A percentile compares a stretch with the other conserved stretches of the same genome.
Evolutionary conservation across 2,888 invertebrate genomes (phyloP).

Genomic region (Leucophora obtusa): DNA sequence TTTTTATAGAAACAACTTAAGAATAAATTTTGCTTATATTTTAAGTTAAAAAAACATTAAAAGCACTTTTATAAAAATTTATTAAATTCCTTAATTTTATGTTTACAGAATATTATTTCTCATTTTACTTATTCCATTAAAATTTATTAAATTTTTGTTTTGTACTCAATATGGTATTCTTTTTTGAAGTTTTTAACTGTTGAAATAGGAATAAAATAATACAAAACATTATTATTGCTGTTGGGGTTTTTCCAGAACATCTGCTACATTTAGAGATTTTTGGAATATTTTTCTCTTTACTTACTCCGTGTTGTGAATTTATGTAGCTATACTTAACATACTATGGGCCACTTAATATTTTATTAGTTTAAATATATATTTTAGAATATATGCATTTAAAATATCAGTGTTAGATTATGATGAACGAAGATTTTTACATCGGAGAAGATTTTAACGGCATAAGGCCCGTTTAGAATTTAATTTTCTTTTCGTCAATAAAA

Average conservation of each 20-base stretch:
- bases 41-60: too few relatives aligned
- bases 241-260: conserved; percentile 2
- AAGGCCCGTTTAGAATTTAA: too few relatives aligned
- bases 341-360: too few relatives aligned
- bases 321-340: too few relatives aligned
- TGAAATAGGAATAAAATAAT: background rate
- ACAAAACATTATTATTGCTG: background rate
- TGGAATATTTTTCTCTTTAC: conserved; percentile 2
- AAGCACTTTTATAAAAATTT: too few relatives aligned
- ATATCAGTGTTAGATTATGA: too few relatives aligned
- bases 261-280: conserved; percentile 34
- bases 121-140: background rate
- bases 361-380: background rate
- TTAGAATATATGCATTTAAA: background rate
- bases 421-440: too few relatives aligned
- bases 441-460: too few relatives aligned
- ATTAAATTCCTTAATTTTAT: background rate
- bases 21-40: background rate
- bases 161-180: background rate
- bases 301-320: background rate
- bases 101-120: background rate
- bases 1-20: background rate
- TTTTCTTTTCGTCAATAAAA: too few relatives aligned
- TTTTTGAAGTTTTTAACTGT: background rate
- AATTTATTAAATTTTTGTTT: background rate